A percentile compares a stretch with the other conserved stretches of the same genome.
These are phyloP conservation scores for Eumaeus atala DNA, from an alignment of 1,140 invertebrate species.

Conservation along the genomic window DNA sequence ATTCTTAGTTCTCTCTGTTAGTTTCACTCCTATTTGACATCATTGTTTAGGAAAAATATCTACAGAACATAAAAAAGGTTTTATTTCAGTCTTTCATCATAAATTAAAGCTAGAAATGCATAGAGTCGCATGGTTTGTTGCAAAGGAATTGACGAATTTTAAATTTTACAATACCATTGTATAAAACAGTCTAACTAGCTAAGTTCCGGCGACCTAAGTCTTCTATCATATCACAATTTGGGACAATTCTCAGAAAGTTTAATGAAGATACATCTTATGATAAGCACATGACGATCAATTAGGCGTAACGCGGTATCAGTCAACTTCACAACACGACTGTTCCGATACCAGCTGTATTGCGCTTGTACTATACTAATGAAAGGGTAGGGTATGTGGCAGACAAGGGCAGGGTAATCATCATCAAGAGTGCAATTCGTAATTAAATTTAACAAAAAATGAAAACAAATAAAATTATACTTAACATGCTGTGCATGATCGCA, in stretches of 20 bases:
- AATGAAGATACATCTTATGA: constrained; percentile 9
- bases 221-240: constrained; percentile 11
- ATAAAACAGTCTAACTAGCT: constrained; percentile 9
- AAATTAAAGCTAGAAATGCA: constrained; percentile 2
- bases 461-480: constrained; percentile 26
- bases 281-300: not conserved
- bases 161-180: constrained; percentile 4
- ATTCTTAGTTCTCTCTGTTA: not conserved
- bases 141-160: constrained; percentile 11
- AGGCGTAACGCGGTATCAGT: not conserved
- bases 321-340: no score
- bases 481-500: constrained; percentile 34
- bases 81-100: constrained; percentile 4
- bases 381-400: no score
- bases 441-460: constrained; percentile 22
- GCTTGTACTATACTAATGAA: no score
- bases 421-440: constrained; percentile 15
- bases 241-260: not conserved
- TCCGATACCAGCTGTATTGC: no score
- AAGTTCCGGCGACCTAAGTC: constrained; percentile 4
- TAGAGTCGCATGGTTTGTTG: constrained; percentile 8
- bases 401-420: constrained; percentile 10
- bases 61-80: not conserved
- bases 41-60: no score
- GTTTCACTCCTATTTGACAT: constrained; percentile 3